Evolutionary conservation across 2,888 invertebrate species (phyloP).

Genomic region (Parapristionchus giblindavisi): DNA sequence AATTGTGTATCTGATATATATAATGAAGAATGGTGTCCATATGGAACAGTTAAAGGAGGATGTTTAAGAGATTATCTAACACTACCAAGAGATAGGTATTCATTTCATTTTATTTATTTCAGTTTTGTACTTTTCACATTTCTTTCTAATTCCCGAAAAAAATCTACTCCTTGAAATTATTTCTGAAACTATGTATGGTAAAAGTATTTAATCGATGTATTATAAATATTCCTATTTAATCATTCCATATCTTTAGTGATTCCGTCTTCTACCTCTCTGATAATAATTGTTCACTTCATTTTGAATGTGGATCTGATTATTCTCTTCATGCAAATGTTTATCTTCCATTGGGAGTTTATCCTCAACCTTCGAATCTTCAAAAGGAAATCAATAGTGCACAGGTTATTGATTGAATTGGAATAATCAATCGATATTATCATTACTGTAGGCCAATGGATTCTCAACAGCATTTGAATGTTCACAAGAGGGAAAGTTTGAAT

Average conservation of each 20-base stretch:
- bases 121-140: neutral
- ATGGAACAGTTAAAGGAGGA: slow-evolving; percentile 9
- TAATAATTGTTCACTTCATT: slow-evolving; percentile 30
- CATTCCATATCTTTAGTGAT: slow-evolving; percentile 11
- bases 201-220: neutral
- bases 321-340: slow-evolving; percentile 27
- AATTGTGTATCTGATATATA: neutral
- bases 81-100: slow-evolving; percentile 14
- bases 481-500: slow-evolving; percentile 26
- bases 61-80: slow-evolving; percentile 16
- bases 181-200: neutral
- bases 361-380: slow-evolving; percentile 31
- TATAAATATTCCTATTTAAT: neutral
- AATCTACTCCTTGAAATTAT: too few relatives aligned
- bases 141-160: too few relatives aligned
- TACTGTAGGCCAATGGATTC: slow-evolving; percentile 27
- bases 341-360: slow-evolving; percentile 30
- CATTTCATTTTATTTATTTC: too few relatives aligned
- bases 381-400: slow-evolving; percentile 23
- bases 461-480: slow-evolving; percentile 33
- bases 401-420: neutral
- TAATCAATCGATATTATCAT: neutral
- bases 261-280: slow-evolving; percentile 27
- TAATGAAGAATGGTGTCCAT: slow-evolving; percentile 22
- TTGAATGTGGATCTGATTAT: slow-evolving; percentile 28